Evolutionary conservation across 1,140 invertebrate genomes (phyloP), one percentile per base, ranked within the genome.

Genomic region (Brachionus angularis): DNA sequence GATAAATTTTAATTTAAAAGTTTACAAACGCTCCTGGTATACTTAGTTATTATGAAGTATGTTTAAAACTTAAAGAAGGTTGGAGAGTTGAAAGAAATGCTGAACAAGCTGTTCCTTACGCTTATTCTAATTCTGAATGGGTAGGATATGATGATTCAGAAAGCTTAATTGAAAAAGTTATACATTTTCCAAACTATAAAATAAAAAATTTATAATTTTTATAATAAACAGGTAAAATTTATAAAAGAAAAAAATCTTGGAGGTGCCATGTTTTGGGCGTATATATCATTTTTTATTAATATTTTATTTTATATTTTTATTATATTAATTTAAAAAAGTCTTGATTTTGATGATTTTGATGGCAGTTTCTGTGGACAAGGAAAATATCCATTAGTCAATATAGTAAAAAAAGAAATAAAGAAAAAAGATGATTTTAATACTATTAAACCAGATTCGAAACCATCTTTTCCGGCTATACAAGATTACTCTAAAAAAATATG

Each of bases 121-220:
- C 91, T 8, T 91, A 85, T 78, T 88, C 87, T 73, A 88, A 85
- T 18, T 88, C 91, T 78, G 90, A 93, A 80, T 95, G 91, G 92
- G 91, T 96, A 21, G 90, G 91, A 1, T 96, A 92, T 77, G 92
- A 96, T 77, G 91, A 95, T 76, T 86, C 36, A 2, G 29, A n/a
- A 18, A 76, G 75, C 46, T 39, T 76, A 10, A 46, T 46, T 44
- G 52, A 64, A 18, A 77, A 77, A 69, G 75, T 44, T 55, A 29
- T n/a, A n/a, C n/a, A n/a, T n/a, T n/a, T n/a, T n/a, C n/a, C n/a
- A n/a, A n/a, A n/a, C n/a, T n/a, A n/a, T n/a, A n/a, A n/a, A n/a
- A 47, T 18, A 47, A n/a, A 47, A 18, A 23, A 12, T 25, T 34
- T 33, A 49, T 23, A 21, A 7, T 10, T 44, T n/a, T 21, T 5